Base-by-base conservation (phyloP, 2,888 invertebrate species). In the Cryptocephalus moraei region DNA sequence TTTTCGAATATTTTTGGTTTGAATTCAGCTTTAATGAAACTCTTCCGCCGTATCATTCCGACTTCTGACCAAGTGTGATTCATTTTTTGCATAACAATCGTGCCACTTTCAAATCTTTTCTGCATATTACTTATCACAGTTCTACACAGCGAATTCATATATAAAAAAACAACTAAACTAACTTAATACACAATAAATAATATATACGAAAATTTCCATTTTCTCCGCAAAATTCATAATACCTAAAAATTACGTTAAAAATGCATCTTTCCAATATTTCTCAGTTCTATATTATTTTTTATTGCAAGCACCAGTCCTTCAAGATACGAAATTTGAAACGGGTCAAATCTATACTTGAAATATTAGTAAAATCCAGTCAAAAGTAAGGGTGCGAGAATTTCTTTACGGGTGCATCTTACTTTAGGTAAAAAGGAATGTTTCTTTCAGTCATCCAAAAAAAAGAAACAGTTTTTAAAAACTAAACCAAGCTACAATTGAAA, bases 41-140 rank as follows among this genome's bases (percentile, higher is more conserved):
- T 22, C 22, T 2, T 22, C n/a, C n/a, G 22, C 22, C 22, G 6
- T 6, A 22, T 22, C 6, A 22, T 22, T 22, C 6, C 2, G 22
- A 22, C 22, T 22, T 22, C 22, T 22, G 22, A 22, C 22, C 22
- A 22, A 22, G 22, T 22, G 22, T 22, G 22, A 22, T 22, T 22
- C 22, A 22, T 22, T 22, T 22, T 22, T 22, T 22, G 22, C 22
- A 22, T 4, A 22, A 22, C 6, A 22, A 22, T 22, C 22, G 22
- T 48, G 49, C 52, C 51, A 49, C 48, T 41, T 45, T 41, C 14
- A 45, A 22, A 39, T 41, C 38, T 46, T 39, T 43, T 53, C 54
- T 54, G 53, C 46, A 52, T 53, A 54, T 44, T 49, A 55, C 56
- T 55, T 57, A 57, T 57, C 68, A 68, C 68, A 68, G 68, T 64